These are phyloP conservation scores for Phallusia fumigata DNA, from an alignment of 23 tunicate species.

Conservation along the genomic window DNA sequence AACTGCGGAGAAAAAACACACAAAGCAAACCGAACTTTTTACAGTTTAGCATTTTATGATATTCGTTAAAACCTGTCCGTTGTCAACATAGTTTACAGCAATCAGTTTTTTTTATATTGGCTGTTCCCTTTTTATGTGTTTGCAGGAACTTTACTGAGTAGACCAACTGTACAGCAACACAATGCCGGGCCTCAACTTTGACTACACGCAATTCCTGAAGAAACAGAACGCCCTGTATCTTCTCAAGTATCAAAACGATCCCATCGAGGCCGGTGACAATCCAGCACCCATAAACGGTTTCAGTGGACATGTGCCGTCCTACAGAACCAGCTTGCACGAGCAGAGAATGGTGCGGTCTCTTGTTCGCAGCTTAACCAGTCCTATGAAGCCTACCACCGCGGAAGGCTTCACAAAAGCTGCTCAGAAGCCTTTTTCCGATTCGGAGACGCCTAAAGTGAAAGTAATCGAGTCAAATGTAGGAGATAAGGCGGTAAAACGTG, in stretches of 20 bases:
- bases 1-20: too few relatives aligned
- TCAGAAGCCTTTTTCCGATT: neutral
- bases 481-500: constrained; percentile 18
- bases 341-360: constrained; percentile 72
- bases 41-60: too few relatives aligned
- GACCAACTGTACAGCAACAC: too few relatives aligned
- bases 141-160: too few relatives aligned
- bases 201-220: constrained; percentile 83
- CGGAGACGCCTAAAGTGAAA: neutral
- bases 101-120: too few relatives aligned
- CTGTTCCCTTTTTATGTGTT: too few relatives aligned
- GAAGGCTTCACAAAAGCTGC: constrained; percentile 41
- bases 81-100: too few relatives aligned
- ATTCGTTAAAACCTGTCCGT: too few relatives aligned
- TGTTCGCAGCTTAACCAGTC: constrained; percentile 66
- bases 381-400: constrained; percentile 87
- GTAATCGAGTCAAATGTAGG: neutral
- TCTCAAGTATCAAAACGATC: constrained; percentile 78
- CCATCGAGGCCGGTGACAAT: constrained; percentile 52
- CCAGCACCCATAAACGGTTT: constrained; percentile 74
- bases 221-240: constrained; percentile 73
- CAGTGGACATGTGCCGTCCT: constrained; percentile 76
- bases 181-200: constrained; percentile 78
- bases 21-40: too few relatives aligned
- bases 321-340: constrained; percentile 68